phyloP scores from a whole-genome alignment of 1,140 invertebrate genomes.

The Apis laboriosa region DNA sequence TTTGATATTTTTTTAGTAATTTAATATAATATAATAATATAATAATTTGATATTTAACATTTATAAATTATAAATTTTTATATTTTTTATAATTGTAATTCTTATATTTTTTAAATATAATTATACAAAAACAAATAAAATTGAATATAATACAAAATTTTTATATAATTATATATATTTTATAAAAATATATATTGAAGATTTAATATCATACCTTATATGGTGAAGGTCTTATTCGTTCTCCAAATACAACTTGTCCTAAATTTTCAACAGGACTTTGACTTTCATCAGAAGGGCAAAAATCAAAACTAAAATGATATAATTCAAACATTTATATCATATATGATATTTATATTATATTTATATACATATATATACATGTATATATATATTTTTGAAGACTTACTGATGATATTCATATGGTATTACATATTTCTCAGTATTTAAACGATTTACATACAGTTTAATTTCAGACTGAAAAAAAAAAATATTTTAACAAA shows the following conservation, averaged over 20 bases:
- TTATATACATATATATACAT: constrained; percentile 76
- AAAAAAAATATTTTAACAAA: constrained; percentile 53
- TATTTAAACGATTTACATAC: constrained; percentile 98
- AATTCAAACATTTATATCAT: constrained; percentile 74
- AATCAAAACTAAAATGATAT: constrained; percentile 88
- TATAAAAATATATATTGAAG: too few relatives aligned
- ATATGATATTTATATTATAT: constrained; percentile 31
- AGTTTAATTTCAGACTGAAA: constrained; percentile 91
- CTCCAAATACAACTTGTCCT: constrained; percentile 99
- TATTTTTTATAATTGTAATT: neutral
- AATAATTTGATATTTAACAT: too few relatives aligned
- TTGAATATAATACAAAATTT: neutral
- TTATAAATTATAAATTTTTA: too few relatives aligned
- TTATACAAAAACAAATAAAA: neutral
- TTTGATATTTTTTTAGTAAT: too few relatives aligned
- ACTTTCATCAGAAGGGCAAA: constrained; percentile 88
- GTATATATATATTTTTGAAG: neutral
- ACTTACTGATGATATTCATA: constrained; percentile 96
- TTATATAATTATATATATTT: neutral
- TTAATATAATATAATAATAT: too few relatives aligned
- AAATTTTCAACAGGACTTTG: constrained; percentile 97
- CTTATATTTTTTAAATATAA: neutral
- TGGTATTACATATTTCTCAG: constrained; percentile 97
- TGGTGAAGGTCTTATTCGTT: constrained; percentile 95
- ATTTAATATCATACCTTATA: constrained; percentile 85